Conservation (phyloP, 1,140 invertebrate genomes). For the Drosophila grimshawi region DNA sequence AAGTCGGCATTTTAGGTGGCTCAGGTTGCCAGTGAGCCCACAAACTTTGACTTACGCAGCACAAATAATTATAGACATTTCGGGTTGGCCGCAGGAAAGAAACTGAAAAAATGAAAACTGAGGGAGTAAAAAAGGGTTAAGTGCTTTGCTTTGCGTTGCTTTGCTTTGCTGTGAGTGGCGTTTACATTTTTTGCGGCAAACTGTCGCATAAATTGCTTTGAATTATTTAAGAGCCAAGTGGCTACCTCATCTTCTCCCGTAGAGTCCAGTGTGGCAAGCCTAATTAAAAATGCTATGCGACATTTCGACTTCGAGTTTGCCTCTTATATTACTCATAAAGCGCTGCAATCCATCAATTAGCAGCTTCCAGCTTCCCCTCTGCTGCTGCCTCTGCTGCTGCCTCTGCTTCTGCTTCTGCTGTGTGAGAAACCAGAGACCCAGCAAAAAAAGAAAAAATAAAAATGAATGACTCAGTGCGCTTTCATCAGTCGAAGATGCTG, state of each 20-base stretch:
- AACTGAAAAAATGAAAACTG: background rate
- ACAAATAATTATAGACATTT: constrained; percentile 80
- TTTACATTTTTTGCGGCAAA: constrained; percentile 70
- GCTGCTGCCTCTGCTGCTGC: constrained; percentile 6
- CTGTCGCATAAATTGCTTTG: constrained; percentile 82
- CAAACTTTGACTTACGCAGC: constrained; percentile 79
- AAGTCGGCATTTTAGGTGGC: constrained; percentile 5
- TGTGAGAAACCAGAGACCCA: constrained; percentile 36
- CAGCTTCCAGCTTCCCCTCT: constrained; percentile 34
- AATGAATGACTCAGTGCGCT: constrained; percentile 48
- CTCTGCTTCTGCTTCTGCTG: constrained; percentile 13
- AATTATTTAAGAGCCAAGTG: constrained; percentile 71
- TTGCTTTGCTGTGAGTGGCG: constrained; percentile 68
- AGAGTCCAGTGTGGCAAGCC: constrained; percentile 56
- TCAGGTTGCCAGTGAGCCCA: constrained; percentile 47
- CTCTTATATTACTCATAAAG: constrained; percentile 64
- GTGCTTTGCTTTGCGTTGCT: constrained; percentile 67
- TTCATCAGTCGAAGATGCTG: constrained; percentile 63
- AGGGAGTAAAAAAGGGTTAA: constrained; percentile 68
- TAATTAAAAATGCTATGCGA: constrained; percentile 71
- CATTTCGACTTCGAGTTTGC: constrained; percentile 38
- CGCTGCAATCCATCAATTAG: constrained; percentile 77
- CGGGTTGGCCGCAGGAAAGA: constrained; percentile 18
- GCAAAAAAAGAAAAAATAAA: constrained; percentile 27
- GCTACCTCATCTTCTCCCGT: background rate